A percentile compares a stretch with the other conserved stretches of the same genome.
phyloP scores from a whole-genome alignment of 2,797 vertebrate genomes.

The Pelochelys cantorii region DNA sequence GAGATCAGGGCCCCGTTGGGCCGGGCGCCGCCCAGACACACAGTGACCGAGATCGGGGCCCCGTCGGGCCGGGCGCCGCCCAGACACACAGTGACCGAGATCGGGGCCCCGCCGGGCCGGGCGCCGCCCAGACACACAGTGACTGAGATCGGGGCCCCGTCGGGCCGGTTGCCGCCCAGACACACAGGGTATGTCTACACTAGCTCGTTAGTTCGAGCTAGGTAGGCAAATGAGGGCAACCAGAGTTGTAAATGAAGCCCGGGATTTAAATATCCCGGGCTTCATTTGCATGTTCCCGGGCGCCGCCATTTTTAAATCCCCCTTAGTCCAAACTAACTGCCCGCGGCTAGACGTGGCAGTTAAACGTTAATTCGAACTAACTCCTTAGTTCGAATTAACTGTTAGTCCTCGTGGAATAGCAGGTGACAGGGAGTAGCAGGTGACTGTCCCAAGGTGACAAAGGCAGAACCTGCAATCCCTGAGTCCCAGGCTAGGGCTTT shows the following conservation, averaged over 20 bases:
- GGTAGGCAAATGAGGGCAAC: too few relatives aligned
- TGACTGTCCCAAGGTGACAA: background rate
- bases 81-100: background rate
- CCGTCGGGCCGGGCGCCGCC: fast-evolving
- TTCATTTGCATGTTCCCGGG: too few relatives aligned
- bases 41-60: background rate
- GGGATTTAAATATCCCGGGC: too few relatives aligned
- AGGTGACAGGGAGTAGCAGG: background rate
- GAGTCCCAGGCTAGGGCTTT: background rate
- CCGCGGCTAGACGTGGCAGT: too few relatives aligned
- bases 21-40: background rate
- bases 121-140: background rate
- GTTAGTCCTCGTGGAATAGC: too few relatives aligned
- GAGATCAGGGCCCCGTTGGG: fast-evolving
- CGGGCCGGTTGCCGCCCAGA: fast-evolving
- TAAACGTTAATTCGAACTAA: too few relatives aligned
- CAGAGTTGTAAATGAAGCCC: too few relatives aligned
- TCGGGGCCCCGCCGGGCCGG: fast-evolving
- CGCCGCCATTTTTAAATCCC: too few relatives aligned
- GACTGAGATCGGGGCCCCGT: background rate
- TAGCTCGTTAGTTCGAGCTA: too few relatives aligned
- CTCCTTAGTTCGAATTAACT: too few relatives aligned
- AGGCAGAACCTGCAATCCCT: background rate
- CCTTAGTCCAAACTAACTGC: too few relatives aligned
- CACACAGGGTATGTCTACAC: too few relatives aligned